These are phyloP conservation scores for Coreius guichenoti DNA, from an alignment of 2,797 vertebrate genomes.

Conservation along the genomic window DNA sequence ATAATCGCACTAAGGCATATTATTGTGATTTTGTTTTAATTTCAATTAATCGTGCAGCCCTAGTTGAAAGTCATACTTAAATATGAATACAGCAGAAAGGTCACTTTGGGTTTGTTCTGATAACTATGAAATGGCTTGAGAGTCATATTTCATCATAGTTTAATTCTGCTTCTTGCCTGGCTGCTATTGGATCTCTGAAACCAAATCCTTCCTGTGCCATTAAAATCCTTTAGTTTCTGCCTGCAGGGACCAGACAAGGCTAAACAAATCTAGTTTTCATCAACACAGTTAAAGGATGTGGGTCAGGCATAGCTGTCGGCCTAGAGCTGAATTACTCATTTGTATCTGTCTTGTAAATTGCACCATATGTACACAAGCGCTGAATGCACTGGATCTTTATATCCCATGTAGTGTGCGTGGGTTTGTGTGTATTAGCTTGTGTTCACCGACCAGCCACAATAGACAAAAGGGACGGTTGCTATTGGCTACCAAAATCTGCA, in stretches of 20 bases:
- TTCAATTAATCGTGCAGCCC: neutral
- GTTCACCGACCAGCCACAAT: neutral
- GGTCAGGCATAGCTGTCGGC: constrained; percentile 60
- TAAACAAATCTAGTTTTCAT: constrained; percentile 48
- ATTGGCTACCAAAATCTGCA: constrained; percentile 45
- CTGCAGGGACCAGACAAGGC: constrained; percentile 48
- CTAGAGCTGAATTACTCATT: constrained; percentile 42
- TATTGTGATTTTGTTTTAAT: neutral
- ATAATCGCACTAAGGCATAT: neutral
- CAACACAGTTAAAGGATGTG: constrained; percentile 50
- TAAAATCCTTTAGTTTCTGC: constrained; percentile 38
- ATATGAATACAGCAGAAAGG: constrained; percentile 8
- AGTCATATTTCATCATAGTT: constrained; percentile 42
- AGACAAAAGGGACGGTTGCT: constrained; percentile 40
- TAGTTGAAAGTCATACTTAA: neutral
- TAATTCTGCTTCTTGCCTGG: constrained; percentile 10
- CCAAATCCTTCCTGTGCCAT: constrained; percentile 33
- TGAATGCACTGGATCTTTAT: neutral
- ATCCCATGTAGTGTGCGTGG: neutral
- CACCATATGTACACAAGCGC: constrained; percentile 26
- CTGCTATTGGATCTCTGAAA: constrained; percentile 45
- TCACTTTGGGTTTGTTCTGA: constrained; percentile 8
- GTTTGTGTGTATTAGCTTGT: constrained; percentile 18
- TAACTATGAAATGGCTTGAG: constrained; percentile 7
- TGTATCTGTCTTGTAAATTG: constrained; percentile 32